Percentiles rank a stretch among this genome's conserved stretches.
phyloP scores from a whole-genome alignment of 1,140 invertebrate species.

The Lordiphosa clarofinis region DNA sequence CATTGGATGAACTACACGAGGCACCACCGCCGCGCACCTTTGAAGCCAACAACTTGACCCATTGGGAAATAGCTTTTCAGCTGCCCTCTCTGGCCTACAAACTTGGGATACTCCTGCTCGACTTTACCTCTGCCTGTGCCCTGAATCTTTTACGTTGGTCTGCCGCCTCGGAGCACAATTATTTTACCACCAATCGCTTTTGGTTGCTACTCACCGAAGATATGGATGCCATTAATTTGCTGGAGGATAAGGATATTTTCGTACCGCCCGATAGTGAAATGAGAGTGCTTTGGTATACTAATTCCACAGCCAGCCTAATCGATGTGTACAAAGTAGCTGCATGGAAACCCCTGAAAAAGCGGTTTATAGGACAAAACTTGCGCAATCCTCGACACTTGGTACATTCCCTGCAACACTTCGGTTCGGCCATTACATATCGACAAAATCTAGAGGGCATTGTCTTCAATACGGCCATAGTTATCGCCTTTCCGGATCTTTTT shows the following conservation, averaged over 20 bases:
- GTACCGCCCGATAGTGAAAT: slow-evolving; percentile 68
- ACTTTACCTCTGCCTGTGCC: slow-evolving; percentile 53
- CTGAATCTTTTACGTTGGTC: slow-evolving; percentile 66
- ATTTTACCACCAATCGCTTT: slow-evolving; percentile 71
- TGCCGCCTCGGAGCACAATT: slow-evolving; percentile 64
- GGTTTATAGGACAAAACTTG: slow-evolving; percentile 29
- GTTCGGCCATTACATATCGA: slow-evolving; percentile 63
- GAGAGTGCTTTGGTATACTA: slow-evolving; percentile 34
- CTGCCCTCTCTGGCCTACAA: slow-evolving; percentile 46
- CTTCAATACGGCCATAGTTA: slow-evolving; percentile 65
- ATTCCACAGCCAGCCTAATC: slow-evolving; percentile 35
- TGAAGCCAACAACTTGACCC: slow-evolving; percentile 41
- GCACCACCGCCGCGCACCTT: slow-evolving; percentile 59
- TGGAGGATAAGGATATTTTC: slow-evolving; percentile 64
- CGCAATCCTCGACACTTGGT: slow-evolving; percentile 30
- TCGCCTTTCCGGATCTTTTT: slow-evolving; percentile 78
- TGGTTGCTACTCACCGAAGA: slow-evolving; percentile 58
- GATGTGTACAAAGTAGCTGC: slow-evolving; percentile 69
- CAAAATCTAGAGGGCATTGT: slow-evolving; percentile 70
- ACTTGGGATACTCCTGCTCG: slow-evolving; percentile 55
- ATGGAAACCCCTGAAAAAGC: slow-evolving; percentile 41
- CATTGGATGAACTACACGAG: slow-evolving; percentile 21
- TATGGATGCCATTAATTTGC: slow-evolving; percentile 29
- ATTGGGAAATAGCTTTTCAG: slow-evolving; percentile 47
- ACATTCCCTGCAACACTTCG: slow-evolving; percentile 47